Conservation (phyloP, 2,113 vertebrate genomes). For the Daphoenositta chrysoptera region DNA sequence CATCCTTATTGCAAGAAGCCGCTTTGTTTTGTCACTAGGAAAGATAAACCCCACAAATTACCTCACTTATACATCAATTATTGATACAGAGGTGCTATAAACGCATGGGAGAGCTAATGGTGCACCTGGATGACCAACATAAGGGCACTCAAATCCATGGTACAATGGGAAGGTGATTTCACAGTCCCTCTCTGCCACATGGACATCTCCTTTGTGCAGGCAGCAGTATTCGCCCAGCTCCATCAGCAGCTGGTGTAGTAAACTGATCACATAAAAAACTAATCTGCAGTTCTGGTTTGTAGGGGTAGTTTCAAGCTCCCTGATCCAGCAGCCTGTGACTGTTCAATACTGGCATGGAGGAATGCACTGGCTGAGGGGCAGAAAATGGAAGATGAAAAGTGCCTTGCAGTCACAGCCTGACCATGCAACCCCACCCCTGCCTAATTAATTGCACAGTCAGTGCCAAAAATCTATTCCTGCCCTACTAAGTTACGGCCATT, state of each 20-base stretch:
- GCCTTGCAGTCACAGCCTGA: not conserved
- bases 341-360: not conserved
- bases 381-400: not conserved
- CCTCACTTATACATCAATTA: not conserved
- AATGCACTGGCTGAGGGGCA: not conserved
- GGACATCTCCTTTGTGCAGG: not conserved
- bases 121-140: not conserved
- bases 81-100: not conserved
- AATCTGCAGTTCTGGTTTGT: not conserved
- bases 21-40: not conserved
- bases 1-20: not conserved
- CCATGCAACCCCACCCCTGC: not conserved
- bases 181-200: not conserved
- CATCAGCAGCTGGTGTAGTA: not conserved
- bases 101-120: not conserved
- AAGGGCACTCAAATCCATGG: not conserved
- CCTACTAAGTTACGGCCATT: not conserved
- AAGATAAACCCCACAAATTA: not conserved
- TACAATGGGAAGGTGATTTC: not conserved
- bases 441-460: not conserved
- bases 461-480: slow-evolving; percentile 8
- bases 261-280: not conserved
- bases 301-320: not conserved
- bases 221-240: not conserved
- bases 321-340: not conserved